Evolutionary conservation across 2,888 invertebrate genomes (phyloP).

Genomic region (Sarcophaga subvicina): DNA sequence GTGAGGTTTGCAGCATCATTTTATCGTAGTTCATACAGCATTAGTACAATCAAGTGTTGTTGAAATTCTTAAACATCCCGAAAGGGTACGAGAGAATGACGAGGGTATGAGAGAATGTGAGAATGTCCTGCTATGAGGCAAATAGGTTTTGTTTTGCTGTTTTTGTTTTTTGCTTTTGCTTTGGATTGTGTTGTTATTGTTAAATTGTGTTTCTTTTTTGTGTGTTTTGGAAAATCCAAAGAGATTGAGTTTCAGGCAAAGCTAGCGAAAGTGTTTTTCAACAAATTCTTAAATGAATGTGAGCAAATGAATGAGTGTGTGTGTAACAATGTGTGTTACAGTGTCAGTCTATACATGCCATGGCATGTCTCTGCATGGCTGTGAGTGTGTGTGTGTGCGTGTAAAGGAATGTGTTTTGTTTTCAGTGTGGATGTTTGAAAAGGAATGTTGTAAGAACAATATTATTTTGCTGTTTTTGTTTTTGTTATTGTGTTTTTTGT

Average conservation of each 20-base stretch:
- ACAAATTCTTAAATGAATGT: constrained; percentile 44
- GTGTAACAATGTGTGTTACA: constrained; percentile 9
- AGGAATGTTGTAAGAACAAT: background rate
- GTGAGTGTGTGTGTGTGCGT: constrained; percentile 8
- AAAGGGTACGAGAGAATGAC: background rate
- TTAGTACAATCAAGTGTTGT: constrained; percentile 52
- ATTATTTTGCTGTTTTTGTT: constrained; percentile 1
- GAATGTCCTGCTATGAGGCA: background rate
- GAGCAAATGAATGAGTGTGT: constrained; percentile 14
- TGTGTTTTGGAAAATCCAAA: constrained; percentile 54
- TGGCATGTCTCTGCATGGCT: background rate
- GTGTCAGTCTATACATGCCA: constrained; percentile 8
- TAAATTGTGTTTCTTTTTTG: constrained; percentile 35
- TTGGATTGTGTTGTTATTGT: constrained; percentile 32
- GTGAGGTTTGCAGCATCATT: constrained; percentile 52
- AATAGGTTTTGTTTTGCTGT: constrained; percentile 32
- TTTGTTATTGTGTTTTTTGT: constrained; percentile 43
- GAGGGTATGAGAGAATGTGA: constrained; percentile 7
- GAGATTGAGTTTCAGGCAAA: constrained; percentile 60
- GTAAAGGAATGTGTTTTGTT: constrained; percentile 58
- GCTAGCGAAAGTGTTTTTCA: constrained; percentile 65
- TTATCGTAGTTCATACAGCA: constrained; percentile 29
- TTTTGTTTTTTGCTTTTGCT: constrained; percentile 30
- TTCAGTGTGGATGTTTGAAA: constrained; percentile 10
- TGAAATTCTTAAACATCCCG: constrained; percentile 9